Conservation (phyloP, 1,140 invertebrate species). For the Trichonephila clavata region DNA sequence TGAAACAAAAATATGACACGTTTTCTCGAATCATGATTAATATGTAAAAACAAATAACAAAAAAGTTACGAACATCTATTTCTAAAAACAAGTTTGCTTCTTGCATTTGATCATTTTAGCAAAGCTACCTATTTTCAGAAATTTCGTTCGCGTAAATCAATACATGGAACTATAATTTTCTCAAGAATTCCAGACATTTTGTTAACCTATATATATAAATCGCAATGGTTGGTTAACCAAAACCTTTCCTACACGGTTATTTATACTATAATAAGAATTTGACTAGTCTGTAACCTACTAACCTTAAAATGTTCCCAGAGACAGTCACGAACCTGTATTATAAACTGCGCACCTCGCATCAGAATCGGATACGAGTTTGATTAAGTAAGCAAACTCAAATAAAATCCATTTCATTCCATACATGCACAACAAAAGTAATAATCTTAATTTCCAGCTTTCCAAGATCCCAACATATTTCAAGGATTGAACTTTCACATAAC, state of each 20-base stretch:
- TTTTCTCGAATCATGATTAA: too few relatives aligned
- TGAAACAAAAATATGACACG: too few relatives aligned
- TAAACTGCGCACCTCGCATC: not conserved
- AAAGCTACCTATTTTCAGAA: not conserved
- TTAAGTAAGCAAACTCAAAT: not conserved
- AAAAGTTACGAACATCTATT: too few relatives aligned
- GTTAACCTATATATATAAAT: not conserved
- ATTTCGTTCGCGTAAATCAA: not conserved
- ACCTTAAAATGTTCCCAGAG: conserved; percentile 4
- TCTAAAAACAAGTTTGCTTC: too few relatives aligned
- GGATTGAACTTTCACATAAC: too few relatives aligned
- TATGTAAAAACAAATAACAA: too few relatives aligned
- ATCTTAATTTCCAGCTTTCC: too few relatives aligned
- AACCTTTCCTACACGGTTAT: not conserved
- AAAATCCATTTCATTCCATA: not conserved
- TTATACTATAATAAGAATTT: not conserved
- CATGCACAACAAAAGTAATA: not conserved
- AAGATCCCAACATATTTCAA: too few relatives aligned
- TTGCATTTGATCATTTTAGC: not conserved
- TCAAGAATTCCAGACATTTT: not conserved
- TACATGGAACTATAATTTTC: not conserved
- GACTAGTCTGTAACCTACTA: conserved; percentile 28
- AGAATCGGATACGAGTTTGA: not conserved
- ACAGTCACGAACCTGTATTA: conserved; percentile 3
- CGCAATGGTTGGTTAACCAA: not conserved